Conservation (phyloP, 2,797 vertebrate genomes). For the Echeneis naucrates region DNA sequence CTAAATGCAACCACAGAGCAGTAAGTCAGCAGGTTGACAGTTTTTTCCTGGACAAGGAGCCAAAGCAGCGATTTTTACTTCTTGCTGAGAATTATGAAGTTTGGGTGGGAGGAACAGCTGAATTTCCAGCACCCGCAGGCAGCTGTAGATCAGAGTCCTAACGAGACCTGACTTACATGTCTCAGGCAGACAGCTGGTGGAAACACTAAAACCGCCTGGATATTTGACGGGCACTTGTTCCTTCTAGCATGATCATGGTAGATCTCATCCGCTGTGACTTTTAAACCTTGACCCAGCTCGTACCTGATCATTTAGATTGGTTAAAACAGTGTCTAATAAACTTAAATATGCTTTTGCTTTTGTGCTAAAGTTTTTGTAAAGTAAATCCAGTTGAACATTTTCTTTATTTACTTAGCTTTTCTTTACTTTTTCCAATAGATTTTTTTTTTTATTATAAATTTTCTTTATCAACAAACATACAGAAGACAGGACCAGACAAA, state of each 20-base stretch:
- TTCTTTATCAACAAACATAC: too few relatives aligned
- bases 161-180: constrained; percentile 38
- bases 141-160: constrained; percentile 31
- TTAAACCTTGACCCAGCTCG: neutral
- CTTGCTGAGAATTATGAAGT: constrained; percentile 26
- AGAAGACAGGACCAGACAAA: too few relatives aligned
- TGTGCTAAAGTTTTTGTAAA: neutral
- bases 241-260: neutral
- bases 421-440: too few relatives aligned
- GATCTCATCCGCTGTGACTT: constrained; percentile 2
- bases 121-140: constrained; percentile 38
- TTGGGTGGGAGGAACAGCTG: constrained; percentile 16
- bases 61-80: constrained; percentile 40
- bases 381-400: neutral
- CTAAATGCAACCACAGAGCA: constrained; percentile 1
- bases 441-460: too few relatives aligned
- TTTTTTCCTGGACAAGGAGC: constrained; percentile 24
- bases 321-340: neutral
- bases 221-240: constrained; percentile 11
- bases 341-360: neutral
- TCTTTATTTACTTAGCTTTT: too few relatives aligned
- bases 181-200: constrained; percentile 22
- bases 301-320: neutral
- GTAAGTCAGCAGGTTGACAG: constrained; percentile 39
- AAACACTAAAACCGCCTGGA: constrained; percentile 38